Evolutionary conservation across 2,888 invertebrate species (phyloP).

Genomic region (Eumerus sabulonum): DNA sequence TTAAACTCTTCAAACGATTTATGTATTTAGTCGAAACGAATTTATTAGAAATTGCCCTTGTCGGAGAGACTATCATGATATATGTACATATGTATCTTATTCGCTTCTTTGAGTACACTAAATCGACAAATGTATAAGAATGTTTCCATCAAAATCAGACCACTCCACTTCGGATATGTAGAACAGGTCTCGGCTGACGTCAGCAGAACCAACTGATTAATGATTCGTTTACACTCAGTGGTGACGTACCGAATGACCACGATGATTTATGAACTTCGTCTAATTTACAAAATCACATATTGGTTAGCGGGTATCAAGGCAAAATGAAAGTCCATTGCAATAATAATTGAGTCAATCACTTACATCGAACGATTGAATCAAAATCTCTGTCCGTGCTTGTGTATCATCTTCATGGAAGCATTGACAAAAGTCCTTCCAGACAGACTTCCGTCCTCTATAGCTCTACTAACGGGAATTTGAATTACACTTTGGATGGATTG

Average conservation of each 20-base stretch:
- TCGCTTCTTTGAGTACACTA: no score
- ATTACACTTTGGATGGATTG: conserved; percentile 34
- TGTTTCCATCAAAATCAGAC: no score
- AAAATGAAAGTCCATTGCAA: conserved; percentile 27
- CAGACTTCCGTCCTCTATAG: conserved; percentile 45
- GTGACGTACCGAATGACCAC: neutral
- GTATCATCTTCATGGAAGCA: neutral
- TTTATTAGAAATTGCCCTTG: no score
- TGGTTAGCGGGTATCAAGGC: neutral
- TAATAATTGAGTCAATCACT: conserved; percentile 45
- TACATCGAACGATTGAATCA: conserved; percentile 42
- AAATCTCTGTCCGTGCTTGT: conserved; percentile 14
- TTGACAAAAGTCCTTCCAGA: conserved; percentile 5
- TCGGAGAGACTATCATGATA: no score
- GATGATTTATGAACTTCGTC: conserved; percentile 29
- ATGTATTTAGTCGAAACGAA: no score
- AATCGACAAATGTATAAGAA: no score
- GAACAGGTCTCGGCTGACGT: conserved; percentile 18
- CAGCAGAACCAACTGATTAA: conserved; percentile 31
- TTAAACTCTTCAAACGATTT: no score
- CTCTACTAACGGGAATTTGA: conserved; percentile 15
- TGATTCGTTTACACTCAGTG: conserved; percentile 7
- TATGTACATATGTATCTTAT: no score
- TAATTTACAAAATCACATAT: neutral
- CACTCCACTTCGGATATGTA: neutral